Evolutionary conservation across 2,113 vertebrate species (phyloP), one percentile per base, ranked within the genome.

Genomic region (Ptilonorhynchus violaceus): DNA sequence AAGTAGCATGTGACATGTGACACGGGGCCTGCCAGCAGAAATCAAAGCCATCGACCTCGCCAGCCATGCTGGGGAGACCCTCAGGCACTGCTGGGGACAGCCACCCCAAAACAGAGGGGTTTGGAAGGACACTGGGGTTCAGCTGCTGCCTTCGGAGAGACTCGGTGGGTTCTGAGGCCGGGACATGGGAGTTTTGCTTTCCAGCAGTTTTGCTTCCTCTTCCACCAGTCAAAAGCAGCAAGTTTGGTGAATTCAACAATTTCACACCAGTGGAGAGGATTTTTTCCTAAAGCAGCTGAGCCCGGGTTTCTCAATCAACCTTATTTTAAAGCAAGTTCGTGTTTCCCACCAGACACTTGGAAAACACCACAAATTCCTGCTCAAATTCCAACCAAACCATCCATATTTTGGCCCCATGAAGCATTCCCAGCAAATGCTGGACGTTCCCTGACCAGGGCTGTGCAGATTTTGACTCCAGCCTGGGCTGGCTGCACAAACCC

Each of bases 21-120:
- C 88, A 90, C 1, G 0, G 44, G 70, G 14, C 27, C 33, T 0
- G 13, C 7, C 55, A 44, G 87, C 75, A 73, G 33, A 44, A 95
- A 88, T 58, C 88, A 76, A 93, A 88, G 75, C 17, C 79, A 80
- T 60, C 0, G 17, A 77, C 41, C 49, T 49, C 5, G 14, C 18
- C 0, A 4, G 5, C 42, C 7, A 37, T 18, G 59, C 14, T 18
- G 13, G 24, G 25, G 14, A 18, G 73, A 67, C 55, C 33, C 24
- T 21, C 1, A 1, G 86, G 55, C 3, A 2, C 52, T 37, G 56
- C 56, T 3, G 28, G 37, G 55, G 55, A 39, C 0, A 0, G 23
- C 5, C 2, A 21, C 10, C 15, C 9, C 35, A 24, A n/a, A n/a
- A 37, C 50, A 74, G 10, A 1, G 2, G 56, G 25, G 49, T 53